These are phyloP conservation scores for Heliothis virescens DNA, from an alignment of 1,140 invertebrate species.

Conservation along the genomic window DNA sequence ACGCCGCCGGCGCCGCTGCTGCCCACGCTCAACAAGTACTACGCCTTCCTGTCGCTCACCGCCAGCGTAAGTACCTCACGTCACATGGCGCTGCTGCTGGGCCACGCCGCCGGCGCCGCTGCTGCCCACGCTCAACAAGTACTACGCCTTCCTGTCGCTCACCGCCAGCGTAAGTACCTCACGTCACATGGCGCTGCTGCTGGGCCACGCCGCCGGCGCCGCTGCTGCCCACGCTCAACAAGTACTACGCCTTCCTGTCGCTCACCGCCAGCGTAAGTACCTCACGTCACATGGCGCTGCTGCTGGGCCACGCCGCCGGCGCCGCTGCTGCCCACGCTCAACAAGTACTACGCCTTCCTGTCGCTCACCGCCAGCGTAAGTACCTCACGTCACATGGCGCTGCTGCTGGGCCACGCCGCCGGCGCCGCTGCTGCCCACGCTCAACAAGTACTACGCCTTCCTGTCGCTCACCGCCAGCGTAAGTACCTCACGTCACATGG, in stretches of 20 bases:
- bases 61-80: too few relatives aligned
- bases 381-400: too few relatives aligned
- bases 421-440: constrained; percentile 93
- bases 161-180: constrained; percentile 98
- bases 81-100: constrained; percentile 96
- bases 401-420: constrained; percentile 94
- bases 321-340: constrained; percentile 94
- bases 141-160: constrained; percentile 98
- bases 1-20: constrained; percentile 93
- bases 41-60: constrained; percentile 98
- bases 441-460: constrained; percentile 98
- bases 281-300: constrained; percentile 96
- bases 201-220: constrained; percentile 93
- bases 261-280: constrained; percentile 98
- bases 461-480: constrained; percentile 98
- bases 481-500: too few relatives aligned
- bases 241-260: constrained; percentile 98
- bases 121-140: constrained; percentile 96
- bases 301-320: constrained; percentile 93
- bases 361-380: constrained; percentile 97
- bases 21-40: constrained; percentile 96
- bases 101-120: constrained; percentile 92
- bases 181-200: constrained; percentile 95
- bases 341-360: constrained; percentile 99
- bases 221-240: constrained; percentile 96